Base-by-base conservation (phyloP, 2,113 vertebrate genomes). In the Mobula birostris region DNA sequence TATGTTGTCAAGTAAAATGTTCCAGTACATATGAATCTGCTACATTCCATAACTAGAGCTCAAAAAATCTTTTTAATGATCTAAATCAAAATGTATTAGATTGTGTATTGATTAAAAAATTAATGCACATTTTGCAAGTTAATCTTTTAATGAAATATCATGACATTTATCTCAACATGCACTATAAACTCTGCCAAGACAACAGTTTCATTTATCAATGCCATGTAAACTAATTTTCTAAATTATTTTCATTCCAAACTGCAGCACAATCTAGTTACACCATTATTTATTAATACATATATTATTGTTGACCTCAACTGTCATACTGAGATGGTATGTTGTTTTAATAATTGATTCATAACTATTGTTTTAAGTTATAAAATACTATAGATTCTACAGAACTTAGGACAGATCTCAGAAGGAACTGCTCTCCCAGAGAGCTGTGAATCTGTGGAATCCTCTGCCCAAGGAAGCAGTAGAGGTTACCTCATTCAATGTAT, bases 271-370 rank as follows among this genome's bases (percentile, higher is more conserved):
- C 36, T 70, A 93, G 70, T 93, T 93, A 15, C 40, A 93, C 70
- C 72, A 93, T 93, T 93, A 76, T 93, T 74, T 93, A 93, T 74
- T 93, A 70, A 93, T 27, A 93, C 66, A 92, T 40, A 92, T n/a
- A 32, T 93, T 24, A 68, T 40, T 74, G 36, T 68, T 74, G 90
- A 93, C 68, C 90, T 93, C 68, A 74, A 93, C 91, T 74, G 70
- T 93, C 91, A 74, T 24, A 74, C 21, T 58, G 56, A 93, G 21
- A 56, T 93, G 27, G 21, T n/a, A 48, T 93, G 70, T 74, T 74
- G 68, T 32, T 72, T 32, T 93, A 72, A 72, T 93, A 93, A 93
- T 58, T 66, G 85, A 93, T 40, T 93, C 68, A 93, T 93, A 56
- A 74, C 7, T 48, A 76, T 19, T 76, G 70, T 21, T 76, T 5